Evolutionary conservation across 1,140 invertebrate genomes (phyloP), one percentile per base, ranked within the genome.

Genomic region (Drosophila varians): DNA sequence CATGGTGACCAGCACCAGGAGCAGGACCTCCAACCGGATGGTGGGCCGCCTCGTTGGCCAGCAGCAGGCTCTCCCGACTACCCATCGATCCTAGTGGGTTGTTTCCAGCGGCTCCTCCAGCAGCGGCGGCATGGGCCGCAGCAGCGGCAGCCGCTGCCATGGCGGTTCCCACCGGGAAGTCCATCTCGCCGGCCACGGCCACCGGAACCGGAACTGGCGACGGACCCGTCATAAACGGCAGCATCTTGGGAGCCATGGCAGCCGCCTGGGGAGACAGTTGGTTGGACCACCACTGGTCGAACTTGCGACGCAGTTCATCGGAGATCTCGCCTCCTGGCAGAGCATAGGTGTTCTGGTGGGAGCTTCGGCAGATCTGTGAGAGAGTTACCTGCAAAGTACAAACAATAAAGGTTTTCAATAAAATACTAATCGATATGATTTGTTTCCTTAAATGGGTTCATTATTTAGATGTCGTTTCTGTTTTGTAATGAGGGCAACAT

Each of bases 301-400:
- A 96, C 86, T 96, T 95, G 46, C 95, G 92, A 21, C 94, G 93
- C 57, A 94, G 93, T 23, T 96, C 96, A 62, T 96, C 95, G 0
- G 94, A 93, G 1, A 96, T 93, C 45, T 96, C 95, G 21, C 95
- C 93, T 28, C 94, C 93, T 0, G 87, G 92, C 90, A 90, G 91
- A 6, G 92, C 92, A 36, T 92, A 93, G 1, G 92, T 91, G 31
- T 91, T 92, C 58, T 92, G 92, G 65, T 93, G 94, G 21, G 94
- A 93, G n/a, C 93, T 94, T 47, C 94, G 93, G 80, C 95, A 96
- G 43, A 96, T 93, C 74, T 96, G 95, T 46, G 95, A 93, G 40
- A 96, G 90, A n/a, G 95, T 94, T 66, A 95, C 93, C 96, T 96
- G 93, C 7, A 93, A 91, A 12, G 0, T 3, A 31, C 28, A n/a